phyloP scores from a whole-genome alignment of 2,797 vertebrate species.

The Hylomyscus alleni region DNA sequence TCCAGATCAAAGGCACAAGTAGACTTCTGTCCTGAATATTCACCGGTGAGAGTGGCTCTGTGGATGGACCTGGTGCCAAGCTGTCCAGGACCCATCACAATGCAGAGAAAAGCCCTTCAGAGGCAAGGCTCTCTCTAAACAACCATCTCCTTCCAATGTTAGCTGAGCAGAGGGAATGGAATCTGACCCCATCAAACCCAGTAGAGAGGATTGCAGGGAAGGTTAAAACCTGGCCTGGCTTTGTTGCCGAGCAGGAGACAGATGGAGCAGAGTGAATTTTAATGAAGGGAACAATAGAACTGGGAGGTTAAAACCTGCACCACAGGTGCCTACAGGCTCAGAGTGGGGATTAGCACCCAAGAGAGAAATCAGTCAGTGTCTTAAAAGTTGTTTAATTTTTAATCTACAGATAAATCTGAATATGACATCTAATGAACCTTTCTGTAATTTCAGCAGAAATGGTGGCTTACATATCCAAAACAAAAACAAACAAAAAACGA shows the following conservation, averaged over 20 bases:
- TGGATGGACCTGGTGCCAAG: slow-evolving; percentile 40
- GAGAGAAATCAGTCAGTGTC: neutral
- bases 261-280: neutral
- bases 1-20: slow-evolving; percentile 52
- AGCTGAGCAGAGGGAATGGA: neutral
- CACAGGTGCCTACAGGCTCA: too few relatives aligned
- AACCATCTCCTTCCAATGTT: neutral
- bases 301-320: neutral
- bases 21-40: slow-evolving; percentile 57
- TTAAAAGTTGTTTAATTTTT: neutral
- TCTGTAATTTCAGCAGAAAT: neutral
- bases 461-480: neutral
- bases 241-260: neutral
- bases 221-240: neutral
- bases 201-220: neutral
- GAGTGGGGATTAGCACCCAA: accelerated
- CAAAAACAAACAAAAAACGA: neutral
- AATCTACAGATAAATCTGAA: neutral
- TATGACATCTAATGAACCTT: neutral
- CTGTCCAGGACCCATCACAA: neutral
- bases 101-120: slow-evolving; percentile 25
- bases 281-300: neutral
- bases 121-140: neutral
- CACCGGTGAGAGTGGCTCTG: neutral
- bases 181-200: slow-evolving; percentile 40